Evolutionary conservation across 2,797 vertebrate species (phyloP), one percentile per base, ranked within the genome.

Genomic region (Myotis myotis): DNA sequence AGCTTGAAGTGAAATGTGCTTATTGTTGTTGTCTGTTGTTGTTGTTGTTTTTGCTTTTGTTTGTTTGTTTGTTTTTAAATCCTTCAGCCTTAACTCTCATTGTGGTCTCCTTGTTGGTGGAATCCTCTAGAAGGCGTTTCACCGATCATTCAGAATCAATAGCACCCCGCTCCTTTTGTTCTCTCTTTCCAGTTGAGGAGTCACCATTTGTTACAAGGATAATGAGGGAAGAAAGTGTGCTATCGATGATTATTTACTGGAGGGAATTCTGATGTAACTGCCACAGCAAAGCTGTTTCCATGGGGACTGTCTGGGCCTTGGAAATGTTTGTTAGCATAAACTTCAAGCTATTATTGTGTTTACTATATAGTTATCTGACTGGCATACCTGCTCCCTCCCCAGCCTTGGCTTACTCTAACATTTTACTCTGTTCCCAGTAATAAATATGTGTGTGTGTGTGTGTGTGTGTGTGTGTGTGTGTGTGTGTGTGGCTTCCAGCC

Each of bases 211-310:
- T 81, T 17, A n/a, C 13, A 60, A 75, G 76, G 66, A 91, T 89
- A 89, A 79, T 64, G 49, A 55, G 30, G 57, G 9, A 68, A 91
- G 87, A 92, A 94, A 86, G 8, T 22, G 19, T 57, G 41, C 33
- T 87, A 30, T 62, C 38, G n/a, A 25, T 76, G 55, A 76, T 91
- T 93, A 66, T 84, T 92, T 95, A 62, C 72, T 70, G 85, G 75
- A 83, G 57, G 83, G 47, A 92, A 66, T 96, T 86, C 76, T 76
- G 36, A 62, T 85, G 28, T 72, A 93, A 75, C 38, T 80, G 23
- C 4, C 96, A 53, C 6, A 82, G 76, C 66, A 78, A 87, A 95
- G 51, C n/a, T 74, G 89, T 92, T 95, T 97, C 88, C 91, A 94
- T 84, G 94, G 91, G 55, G 95, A 92, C 28, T n/a, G 8, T 70